phyloP scores from a whole-genome alignment of 2,797 vertebrate genomes.

The Astyanax mexicanus region DNA sequence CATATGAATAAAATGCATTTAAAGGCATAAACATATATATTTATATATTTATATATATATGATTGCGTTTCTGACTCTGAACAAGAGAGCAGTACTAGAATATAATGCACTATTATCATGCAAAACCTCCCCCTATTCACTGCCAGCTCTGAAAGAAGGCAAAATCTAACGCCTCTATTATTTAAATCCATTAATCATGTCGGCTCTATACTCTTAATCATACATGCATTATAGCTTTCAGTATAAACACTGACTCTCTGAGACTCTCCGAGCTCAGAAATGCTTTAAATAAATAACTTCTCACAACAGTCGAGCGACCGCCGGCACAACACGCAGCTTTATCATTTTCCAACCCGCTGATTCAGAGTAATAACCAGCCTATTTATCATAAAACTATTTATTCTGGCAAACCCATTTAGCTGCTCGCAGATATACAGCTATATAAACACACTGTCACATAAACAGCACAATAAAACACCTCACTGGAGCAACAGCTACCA shows the following conservation, averaged over 20 bases:
- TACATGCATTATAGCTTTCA: not conserved
- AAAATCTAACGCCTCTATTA: too few relatives aligned
- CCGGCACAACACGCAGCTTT: not conserved
- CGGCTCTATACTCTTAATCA: not conserved
- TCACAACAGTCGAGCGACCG: too few relatives aligned
- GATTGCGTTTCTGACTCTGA: not conserved
- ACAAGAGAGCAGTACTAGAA: not conserved
- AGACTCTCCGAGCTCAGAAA: too few relatives aligned
- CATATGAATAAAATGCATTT: not conserved
- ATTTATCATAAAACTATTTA: slow-evolving; percentile 32
- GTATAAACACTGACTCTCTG: not conserved
- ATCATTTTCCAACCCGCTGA: slow-evolving; percentile 9
- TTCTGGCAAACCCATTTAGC: slow-evolving; percentile 13
- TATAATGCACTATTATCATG: not conserved
- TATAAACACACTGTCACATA: not conserved
- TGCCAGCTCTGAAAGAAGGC: too few relatives aligned
- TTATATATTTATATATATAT: too few relatives aligned
- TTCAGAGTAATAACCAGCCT: not conserved
- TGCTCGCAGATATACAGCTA: not conserved
- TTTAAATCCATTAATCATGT: too few relatives aligned
- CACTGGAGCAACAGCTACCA: not conserved
- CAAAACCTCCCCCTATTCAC: too few relatives aligned
- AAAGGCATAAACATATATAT: too few relatives aligned
- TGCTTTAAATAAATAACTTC: too few relatives aligned
- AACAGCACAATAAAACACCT: not conserved